Evolutionary conservation across 1,140 invertebrate genomes (phyloP).

Genomic region (Pomacea maculata): DNA sequence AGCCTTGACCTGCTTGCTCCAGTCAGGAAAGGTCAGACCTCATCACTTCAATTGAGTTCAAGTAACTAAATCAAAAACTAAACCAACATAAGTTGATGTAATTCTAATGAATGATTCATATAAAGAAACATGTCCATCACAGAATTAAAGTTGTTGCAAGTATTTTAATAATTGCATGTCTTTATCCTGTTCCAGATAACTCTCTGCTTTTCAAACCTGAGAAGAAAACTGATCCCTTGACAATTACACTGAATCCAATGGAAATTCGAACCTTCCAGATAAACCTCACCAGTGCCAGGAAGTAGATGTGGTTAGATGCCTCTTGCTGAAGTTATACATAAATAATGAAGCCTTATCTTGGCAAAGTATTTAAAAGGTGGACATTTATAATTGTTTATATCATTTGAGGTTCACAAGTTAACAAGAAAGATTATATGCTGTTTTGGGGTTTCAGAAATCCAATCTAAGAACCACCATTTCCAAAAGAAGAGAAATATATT

Average conservation of each 20-base stretch:
- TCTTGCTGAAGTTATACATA: no score
- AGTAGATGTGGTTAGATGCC: no score
- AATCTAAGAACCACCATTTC: no score
- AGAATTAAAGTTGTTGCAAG: not conserved
- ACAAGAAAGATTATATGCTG: no score
- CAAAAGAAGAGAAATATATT: no score
- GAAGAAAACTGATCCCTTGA: slow-evolving; percentile 41
- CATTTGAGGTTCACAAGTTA: no score
- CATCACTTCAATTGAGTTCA: not conserved
- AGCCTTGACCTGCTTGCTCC: not conserved
- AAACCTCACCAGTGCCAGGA: not conserved
- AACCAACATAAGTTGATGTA: not conserved
- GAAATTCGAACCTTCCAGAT: slow-evolving; percentile 71
- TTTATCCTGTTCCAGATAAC: not conserved
- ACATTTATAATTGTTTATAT: no score
- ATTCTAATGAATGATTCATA: not conserved
- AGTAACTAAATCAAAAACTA: not conserved
- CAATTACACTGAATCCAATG: slow-evolving; percentile 70
- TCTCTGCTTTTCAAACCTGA: slow-evolving; percentile 4
- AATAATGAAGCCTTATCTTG: no score
- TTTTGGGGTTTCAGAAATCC: no score
- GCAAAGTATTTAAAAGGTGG: no score
- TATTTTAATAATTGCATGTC: not conserved
- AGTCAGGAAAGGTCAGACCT: not conserved
- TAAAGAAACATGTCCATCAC: not conserved